Percentiles rank a stretch among this genome's conserved stretches.
Conservation (phyloP, 2,888 invertebrate species). For the Rhyacophila evoluta region DNA sequence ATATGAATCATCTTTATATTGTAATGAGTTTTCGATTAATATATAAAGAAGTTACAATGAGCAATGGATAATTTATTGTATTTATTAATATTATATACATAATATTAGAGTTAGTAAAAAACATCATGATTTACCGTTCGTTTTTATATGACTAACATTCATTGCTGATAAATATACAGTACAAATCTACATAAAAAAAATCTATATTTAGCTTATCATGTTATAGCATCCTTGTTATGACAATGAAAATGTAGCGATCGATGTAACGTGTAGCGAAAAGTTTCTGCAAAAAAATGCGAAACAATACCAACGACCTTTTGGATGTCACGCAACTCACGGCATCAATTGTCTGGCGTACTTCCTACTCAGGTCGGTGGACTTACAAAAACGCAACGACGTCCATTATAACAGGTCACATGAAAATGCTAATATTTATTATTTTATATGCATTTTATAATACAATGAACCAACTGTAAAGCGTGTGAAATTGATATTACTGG, state of each 20-base stretch:
- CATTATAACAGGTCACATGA: not conserved
- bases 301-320: conserved; percentile 39
- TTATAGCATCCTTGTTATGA: too few relatives aligned
- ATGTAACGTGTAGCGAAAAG: not conserved
- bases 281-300: not conserved
- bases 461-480: not conserved
- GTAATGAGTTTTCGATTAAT: too few relatives aligned
- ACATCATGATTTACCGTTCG: too few relatives aligned
- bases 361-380: conserved; percentile 18
- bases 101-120: too few relatives aligned
- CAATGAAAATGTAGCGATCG: not conserved
- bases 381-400: not conserved
- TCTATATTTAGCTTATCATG: too few relatives aligned
- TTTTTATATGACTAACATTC: too few relatives aligned
- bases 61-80: too few relatives aligned
- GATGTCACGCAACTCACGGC: conserved; percentile 28
- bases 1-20: too few relatives aligned
- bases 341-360: conserved; percentile 39
- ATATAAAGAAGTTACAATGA: too few relatives aligned
- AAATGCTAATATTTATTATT: not conserved
- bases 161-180: too few relatives aligned
- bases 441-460: not conserved
- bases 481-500: not conserved
- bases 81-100: too few relatives aligned
- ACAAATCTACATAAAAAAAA: too few relatives aligned